These are phyloP conservation scores for Criorhina ranunculi DNA, from an alignment of 2,888 invertebrate species.

Conservation along the genomic window DNA sequence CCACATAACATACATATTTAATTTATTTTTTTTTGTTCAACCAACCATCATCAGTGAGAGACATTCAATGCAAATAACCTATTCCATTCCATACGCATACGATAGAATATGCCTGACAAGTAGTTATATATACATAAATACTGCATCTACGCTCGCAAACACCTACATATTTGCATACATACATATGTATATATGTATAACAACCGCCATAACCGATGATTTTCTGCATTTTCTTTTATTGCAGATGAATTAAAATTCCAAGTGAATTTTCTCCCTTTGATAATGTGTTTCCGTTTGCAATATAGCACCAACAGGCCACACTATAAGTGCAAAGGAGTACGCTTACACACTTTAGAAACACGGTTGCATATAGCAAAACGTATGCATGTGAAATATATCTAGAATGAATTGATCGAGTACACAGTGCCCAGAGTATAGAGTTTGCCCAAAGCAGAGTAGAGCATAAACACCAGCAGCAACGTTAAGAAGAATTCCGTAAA, in stretches of 20 bases:
- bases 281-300: slow-evolving; percentile 54
- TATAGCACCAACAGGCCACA: slow-evolving; percentile 43
- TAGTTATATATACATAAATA: too few species aligned
- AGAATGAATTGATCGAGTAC: slow-evolving; percentile 7
- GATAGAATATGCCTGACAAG: slow-evolving; percentile 20
- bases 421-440: neutral
- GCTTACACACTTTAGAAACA: slow-evolving; percentile 35
- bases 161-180: neutral
- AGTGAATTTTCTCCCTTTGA: slow-evolving; percentile 42
- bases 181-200: neutral
- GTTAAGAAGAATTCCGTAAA: slow-evolving; percentile 37
- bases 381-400: neutral
- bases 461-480: slow-evolving; percentile 34
- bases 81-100: slow-evolving; percentile 18
- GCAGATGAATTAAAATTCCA: slow-evolving; percentile 55
- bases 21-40: neutral
- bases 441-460: slow-evolving; percentile 37
- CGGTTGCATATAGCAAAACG: slow-evolving; percentile 21
- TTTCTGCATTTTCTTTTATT: slow-evolving; percentile 59
- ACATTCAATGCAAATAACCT: slow-evolving; percentile 39
- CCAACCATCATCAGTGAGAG: slow-evolving; percentile 35
- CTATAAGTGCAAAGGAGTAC: slow-evolving; percentile 48
- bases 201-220: slow-evolving; percentile 14
- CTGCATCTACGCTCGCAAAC: too few species aligned
- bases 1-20: too few species aligned